Conservation (phyloP, 2,888 invertebrate genomes). For the Tipula helvola region DNA sequence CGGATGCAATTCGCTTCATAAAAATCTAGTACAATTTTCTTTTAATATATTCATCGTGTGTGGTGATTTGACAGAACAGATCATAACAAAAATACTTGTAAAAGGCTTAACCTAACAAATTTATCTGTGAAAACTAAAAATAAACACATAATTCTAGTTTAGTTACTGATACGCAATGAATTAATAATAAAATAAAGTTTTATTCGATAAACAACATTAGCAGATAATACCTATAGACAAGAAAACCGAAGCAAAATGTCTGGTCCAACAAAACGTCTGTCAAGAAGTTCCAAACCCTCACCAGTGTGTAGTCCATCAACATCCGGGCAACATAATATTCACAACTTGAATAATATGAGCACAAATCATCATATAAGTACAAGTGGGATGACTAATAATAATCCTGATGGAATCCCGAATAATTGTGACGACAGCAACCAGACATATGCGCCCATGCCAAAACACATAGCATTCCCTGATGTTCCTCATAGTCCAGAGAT, state of each 20-base stretch:
- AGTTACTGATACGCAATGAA: not conserved
- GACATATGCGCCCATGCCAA: slow-evolving; percentile 41
- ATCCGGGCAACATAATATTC: not conserved
- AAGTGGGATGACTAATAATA: not conserved
- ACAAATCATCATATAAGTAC: not conserved
- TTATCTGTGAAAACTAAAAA: not conserved
- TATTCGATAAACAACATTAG: not conserved
- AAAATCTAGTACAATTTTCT: not conserved
- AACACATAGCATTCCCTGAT: slow-evolving; percentile 69
- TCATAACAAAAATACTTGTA: not conserved
- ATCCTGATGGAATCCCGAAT: not conserved
- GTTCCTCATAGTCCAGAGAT: slow-evolving; percentile 69
- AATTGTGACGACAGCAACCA: not conserved
- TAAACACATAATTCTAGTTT: not conserved
- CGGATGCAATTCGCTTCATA: not conserved
- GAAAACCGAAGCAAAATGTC: not conserved
- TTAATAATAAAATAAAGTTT: not conserved
- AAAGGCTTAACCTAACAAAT: not conserved
- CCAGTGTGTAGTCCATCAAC: not conserved
- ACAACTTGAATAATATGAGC: not conserved
- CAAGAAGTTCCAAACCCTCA: not conserved
- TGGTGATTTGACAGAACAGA: not conserved
- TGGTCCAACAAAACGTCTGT: not conserved
- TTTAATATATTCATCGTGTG: not conserved
- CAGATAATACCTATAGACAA: not conserved